A percentile compares a stretch with the other conserved stretches of the same genome.
Conservation (phyloP, 2,113 vertebrate species). For the Rana temporaria region DNA sequence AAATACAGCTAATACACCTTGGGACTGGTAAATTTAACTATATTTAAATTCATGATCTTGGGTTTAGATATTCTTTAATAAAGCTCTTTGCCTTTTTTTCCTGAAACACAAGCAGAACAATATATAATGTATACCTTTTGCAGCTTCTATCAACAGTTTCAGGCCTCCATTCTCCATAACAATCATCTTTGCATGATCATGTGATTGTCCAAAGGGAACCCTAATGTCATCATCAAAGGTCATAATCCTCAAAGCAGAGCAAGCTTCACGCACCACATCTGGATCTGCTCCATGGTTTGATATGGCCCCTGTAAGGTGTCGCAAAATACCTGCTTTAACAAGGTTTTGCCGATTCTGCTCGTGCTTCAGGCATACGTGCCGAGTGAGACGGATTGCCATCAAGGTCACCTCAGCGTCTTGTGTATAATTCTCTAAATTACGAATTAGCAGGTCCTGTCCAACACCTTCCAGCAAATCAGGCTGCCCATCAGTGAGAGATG, state of each 20-base stretch:
- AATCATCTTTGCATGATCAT: slow-evolving; percentile 90
- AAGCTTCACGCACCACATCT: slow-evolving; percentile 77
- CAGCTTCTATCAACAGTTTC: slow-evolving; percentile 85
- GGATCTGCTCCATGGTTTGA: slow-evolving; percentile 65
- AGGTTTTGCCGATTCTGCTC: slow-evolving; percentile 90
- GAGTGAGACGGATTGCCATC: slow-evolving; percentile 70
- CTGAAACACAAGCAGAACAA: too few relatives aligned
- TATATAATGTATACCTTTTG: slow-evolving; percentile 77
- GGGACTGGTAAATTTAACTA: too few relatives aligned
- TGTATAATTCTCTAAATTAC: slow-evolving; percentile 59
- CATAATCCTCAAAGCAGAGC: slow-evolving; percentile 83
- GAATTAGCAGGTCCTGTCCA: slow-evolving; percentile 79
- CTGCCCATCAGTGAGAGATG: slow-evolving; percentile 83
- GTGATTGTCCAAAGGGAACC: slow-evolving; percentile 88
- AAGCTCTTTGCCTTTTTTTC: too few relatives aligned
- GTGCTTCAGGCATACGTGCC: slow-evolving; percentile 87
- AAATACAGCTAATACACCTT: too few relatives aligned
- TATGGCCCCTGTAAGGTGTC: slow-evolving; percentile 74
- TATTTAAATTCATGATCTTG: too few relatives aligned
- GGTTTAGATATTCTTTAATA: too few relatives aligned
- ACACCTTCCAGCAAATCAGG: slow-evolving; percentile 85
- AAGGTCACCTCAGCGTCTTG: slow-evolving; percentile 63
- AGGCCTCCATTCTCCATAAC: slow-evolving; percentile 86
- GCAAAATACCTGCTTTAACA: slow-evolving; percentile 78
- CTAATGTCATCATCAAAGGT: slow-evolving; percentile 93